Base-by-base conservation (phyloP, 2,888 invertebrate species). In the Lissocephala sabroskyi region DNA sequence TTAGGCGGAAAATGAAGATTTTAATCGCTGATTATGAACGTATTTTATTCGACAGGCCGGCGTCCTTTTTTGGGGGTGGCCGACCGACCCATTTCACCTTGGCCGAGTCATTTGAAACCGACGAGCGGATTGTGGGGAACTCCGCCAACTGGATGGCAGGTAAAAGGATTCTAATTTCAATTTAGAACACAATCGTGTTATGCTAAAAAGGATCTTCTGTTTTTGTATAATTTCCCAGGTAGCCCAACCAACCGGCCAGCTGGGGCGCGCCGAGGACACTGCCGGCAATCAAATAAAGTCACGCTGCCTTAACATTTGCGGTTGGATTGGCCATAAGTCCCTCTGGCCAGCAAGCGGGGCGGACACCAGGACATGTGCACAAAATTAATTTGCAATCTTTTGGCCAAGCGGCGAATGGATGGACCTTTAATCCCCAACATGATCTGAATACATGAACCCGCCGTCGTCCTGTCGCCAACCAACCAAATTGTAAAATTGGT, bases 351-450 rank as follows among this genome's bases (percentile, higher is more conserved):
- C n/a, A n/a, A n/a, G n/a, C n/a, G n/a, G n/a, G n/a, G n/a, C n/a
- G 52, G 63, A 71, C 75, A 63, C 74, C 73, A 65, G 73, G 68
- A 67, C 68, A 73, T 67, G 73, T 62, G 68, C 73, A 76, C 65
- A 57, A 76, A 76, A 70, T 73, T 76, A 70, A 65, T 70, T 70
- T 70, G 54, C 74, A 63, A 56, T 14, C 35, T n/a, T n/a, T n/a
- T n/a, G 30, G 56, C 45, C 52, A 56, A 62, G n/a, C n/a, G n/a
- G n/a, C n/a, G n/a, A n/a, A n/a, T n/a, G n/a, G n/a, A n/a, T n/a
- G n/a, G n/a, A n/a, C 56, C 56, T 63, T 71, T 71, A 71, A 77
- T 71, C 70, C 67, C n/a, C n/a, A n/a, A n/a, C n/a, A n/a, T n/a
- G n/a, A n/a, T n/a, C n/a, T n/a, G n/a, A n/a, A n/a, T n/a, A n/a